Conservation (phyloP, 2,888 invertebrate species). For the Tetragnatha montana region DNA sequence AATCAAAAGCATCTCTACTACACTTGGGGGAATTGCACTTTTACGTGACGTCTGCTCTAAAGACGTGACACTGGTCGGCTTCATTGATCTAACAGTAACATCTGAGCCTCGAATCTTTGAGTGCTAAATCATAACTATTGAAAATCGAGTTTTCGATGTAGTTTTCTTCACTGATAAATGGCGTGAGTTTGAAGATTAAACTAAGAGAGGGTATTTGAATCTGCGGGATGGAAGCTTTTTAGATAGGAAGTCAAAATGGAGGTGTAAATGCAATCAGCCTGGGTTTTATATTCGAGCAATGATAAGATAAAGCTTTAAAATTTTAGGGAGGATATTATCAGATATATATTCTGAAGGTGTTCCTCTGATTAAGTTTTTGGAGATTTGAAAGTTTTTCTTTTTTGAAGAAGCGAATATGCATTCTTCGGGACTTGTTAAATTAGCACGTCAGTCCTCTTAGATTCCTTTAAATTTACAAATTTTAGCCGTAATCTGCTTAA, state of each 20-base stretch:
- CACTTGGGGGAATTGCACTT: background rate
- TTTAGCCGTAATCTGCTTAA: too few species aligned
- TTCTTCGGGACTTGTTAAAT: too few species aligned
- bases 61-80: background rate
- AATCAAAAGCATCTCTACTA: background rate
- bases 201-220: background rate
- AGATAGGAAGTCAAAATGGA: background rate
- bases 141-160: background rate
- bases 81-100: background rate
- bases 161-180: background rate
- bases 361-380: too few species aligned
- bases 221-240: background rate
- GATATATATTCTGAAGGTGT: too few species aligned
- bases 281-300: too few species aligned
- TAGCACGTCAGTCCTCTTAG: too few species aligned
- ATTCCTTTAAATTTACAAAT: too few species aligned
- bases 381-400: too few species aligned
- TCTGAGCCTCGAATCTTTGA: background rate
- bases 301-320: too few species aligned
- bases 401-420: too few species aligned
- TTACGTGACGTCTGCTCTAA: background rate
- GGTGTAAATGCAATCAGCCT: too few species aligned
- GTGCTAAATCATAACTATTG: background rate
- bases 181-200: background rate
- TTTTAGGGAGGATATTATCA: too few species aligned